A percentile compares a stretch with the other conserved stretches of the same genome.
Conservation (phyloP, 2,888 invertebrate genomes). For the Fissipunctia ypsillon region DNA sequence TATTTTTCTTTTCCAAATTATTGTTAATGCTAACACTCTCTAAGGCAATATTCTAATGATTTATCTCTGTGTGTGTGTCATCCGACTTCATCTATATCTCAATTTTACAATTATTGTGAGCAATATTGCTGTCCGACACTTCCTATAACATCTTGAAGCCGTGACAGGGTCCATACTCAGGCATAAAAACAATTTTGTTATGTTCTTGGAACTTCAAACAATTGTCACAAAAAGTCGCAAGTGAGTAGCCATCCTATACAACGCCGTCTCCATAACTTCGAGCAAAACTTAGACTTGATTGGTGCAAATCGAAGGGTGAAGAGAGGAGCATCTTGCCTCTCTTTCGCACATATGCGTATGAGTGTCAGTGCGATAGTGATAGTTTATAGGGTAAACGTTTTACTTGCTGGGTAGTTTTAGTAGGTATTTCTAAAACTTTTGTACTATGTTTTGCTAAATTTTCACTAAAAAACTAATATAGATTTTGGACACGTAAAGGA, state of each 20-base stretch:
- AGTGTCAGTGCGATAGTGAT: slow-evolving; percentile 87
- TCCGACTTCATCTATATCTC: not conserved
- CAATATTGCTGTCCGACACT: not conserved
- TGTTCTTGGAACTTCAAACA: not conserved
- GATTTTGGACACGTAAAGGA: slow-evolving; percentile 87
- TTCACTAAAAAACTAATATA: slow-evolving; percentile 88
- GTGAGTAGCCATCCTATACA: slow-evolving; percentile 41
- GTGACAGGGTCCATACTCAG: too few relatives aligned
- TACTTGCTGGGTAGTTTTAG: slow-evolving; percentile 88
- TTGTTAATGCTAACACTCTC: too few relatives aligned
- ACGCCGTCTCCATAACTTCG: slow-evolving; percentile 61
- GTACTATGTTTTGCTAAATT: slow-evolving; percentile 91
- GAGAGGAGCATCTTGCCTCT: slow-evolving; percentile 73
- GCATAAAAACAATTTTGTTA: not conserved
- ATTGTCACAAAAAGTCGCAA: slow-evolving; percentile 38
- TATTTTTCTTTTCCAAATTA: not conserved
- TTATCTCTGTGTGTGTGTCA: not conserved
- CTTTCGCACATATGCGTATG: slow-evolving; percentile 79
- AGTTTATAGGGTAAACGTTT: slow-evolving; percentile 87
- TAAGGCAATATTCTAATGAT: not conserved
- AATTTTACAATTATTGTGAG: not conserved
- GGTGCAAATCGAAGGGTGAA: slow-evolving; percentile 79
- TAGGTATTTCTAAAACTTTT: slow-evolving; percentile 90
- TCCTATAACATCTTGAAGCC: not conserved
- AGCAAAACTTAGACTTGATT: slow-evolving; percentile 72